These are phyloP conservation scores for Catocala fraxini DNA, from an alignment of 2,888 invertebrate species.

Conservation along the genomic window DNA sequence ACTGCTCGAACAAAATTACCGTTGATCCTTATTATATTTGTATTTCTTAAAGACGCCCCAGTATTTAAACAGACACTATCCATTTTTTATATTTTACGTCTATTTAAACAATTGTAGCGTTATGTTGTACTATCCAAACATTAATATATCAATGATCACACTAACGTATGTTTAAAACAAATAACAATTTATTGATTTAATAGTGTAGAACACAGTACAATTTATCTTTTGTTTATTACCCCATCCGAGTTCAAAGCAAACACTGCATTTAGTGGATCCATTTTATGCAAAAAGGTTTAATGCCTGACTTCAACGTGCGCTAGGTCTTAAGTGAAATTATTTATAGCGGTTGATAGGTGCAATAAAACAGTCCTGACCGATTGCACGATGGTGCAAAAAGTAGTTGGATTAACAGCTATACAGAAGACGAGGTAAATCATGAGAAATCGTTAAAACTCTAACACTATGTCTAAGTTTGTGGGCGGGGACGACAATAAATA, in stretches of 20 bases:
- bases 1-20: too few species aligned
- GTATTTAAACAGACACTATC: too few species aligned
- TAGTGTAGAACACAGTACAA: too few species aligned
- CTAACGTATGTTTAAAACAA: too few species aligned
- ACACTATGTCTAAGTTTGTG: constrained; percentile 57
- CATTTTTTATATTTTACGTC: too few species aligned
- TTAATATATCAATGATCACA: too few species aligned
- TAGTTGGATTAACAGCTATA: constrained; percentile 66
- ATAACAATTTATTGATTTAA: too few species aligned
- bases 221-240: background rate
- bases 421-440: constrained; percentile 70
- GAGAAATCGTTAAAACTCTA: constrained; percentile 68
- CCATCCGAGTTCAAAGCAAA: background rate
- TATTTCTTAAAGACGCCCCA: too few species aligned
- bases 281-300: constrained; percentile 34
- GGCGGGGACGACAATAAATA: constrained; percentile 68
- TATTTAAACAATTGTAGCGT: too few species aligned
- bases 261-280: constrained; percentile 5
- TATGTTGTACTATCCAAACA: too few species aligned
- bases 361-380: constrained; percentile 56
- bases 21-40: too few species aligned
- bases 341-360: constrained; percentile 44
- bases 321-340: constrained; percentile 47
- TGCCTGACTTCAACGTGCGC: constrained; percentile 28
- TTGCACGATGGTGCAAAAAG: constrained; percentile 76